A percentile compares a stretch with the other conserved stretches of the same genome.
Conservation (phyloP, 2,113 vertebrate genomes). For the Corythaixoides concolor region DNA sequence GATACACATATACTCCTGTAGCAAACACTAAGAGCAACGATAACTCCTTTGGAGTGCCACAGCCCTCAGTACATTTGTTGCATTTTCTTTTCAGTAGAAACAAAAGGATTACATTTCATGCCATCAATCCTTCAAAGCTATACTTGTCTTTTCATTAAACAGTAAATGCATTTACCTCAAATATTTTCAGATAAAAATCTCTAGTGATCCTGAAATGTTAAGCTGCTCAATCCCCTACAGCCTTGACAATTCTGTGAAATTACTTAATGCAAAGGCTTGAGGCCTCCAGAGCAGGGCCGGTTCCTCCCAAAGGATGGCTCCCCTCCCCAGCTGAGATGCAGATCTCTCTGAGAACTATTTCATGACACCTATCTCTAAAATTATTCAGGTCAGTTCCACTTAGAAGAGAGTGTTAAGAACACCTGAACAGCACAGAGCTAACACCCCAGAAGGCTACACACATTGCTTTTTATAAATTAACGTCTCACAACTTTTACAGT, state of each 20-base stretch:
- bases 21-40: background rate
- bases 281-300: background rate
- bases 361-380: background rate
- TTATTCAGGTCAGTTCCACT: constrained; percentile 27
- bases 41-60: background rate
- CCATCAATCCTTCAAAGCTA: constrained; percentile 46
- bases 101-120: constrained; percentile 17
- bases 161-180: constrained; percentile 44
- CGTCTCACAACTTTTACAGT: background rate
- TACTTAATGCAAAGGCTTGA: constrained; percentile 11
- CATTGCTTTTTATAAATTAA: background rate
- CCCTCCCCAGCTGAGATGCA: background rate
- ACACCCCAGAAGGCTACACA: constrained; percentile 2
- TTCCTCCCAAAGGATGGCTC: background rate
- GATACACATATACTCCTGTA: background rate
- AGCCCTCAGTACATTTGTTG: background rate
- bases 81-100: constrained; percentile 25
- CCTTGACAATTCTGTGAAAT: constrained; percentile 5
- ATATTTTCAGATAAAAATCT: constrained; percentile 57
- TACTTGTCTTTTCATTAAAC: constrained; percentile 53
- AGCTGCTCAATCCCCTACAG: background rate
- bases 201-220: constrained; percentile 28
- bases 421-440: background rate
- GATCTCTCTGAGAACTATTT: background rate
- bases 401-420: constrained; percentile 19